phyloP scores from a whole-genome alignment of 2,113 vertebrate genomes.

The Megaptera novaeangliae region DNA sequence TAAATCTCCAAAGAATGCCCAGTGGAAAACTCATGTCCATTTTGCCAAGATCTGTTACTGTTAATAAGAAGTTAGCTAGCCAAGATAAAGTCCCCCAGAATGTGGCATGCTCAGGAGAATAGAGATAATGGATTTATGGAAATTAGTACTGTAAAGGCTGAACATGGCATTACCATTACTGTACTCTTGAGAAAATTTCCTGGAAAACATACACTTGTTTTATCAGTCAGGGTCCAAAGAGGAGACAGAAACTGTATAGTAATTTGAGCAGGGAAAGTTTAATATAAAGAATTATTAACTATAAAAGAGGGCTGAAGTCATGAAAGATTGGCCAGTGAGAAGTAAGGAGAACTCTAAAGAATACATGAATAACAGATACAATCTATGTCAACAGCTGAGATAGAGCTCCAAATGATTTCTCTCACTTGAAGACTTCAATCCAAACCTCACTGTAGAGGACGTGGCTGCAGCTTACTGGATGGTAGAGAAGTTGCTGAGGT shows the following conservation, averaged over 20 bases:
- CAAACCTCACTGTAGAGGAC: background rate
- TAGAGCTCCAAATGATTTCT: background rate
- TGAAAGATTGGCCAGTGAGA: background rate
- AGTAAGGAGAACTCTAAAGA: background rate
- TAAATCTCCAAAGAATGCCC: background rate
- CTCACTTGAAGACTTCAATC: background rate
- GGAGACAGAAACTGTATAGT: background rate
- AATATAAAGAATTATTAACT: background rate
- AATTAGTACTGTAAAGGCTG: background rate
- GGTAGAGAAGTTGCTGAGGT: background rate
- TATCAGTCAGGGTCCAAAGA: background rate
- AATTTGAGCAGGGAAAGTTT: background rate
- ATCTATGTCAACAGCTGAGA: background rate
- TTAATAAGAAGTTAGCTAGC: background rate
- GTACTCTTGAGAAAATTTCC: background rate
- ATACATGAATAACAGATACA: background rate
- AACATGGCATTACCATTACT: background rate
- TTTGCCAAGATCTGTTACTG: background rate
- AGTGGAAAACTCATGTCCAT: background rate
- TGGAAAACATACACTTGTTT: background rate
- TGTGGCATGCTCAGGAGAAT: background rate
- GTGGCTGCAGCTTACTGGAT: too few species aligned
- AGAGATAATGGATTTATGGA: background rate
- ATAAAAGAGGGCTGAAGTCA: background rate
- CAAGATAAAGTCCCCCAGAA: background rate